Conservation (phyloP, 2,888 invertebrate species). For the Protonemura montana region DNA sequence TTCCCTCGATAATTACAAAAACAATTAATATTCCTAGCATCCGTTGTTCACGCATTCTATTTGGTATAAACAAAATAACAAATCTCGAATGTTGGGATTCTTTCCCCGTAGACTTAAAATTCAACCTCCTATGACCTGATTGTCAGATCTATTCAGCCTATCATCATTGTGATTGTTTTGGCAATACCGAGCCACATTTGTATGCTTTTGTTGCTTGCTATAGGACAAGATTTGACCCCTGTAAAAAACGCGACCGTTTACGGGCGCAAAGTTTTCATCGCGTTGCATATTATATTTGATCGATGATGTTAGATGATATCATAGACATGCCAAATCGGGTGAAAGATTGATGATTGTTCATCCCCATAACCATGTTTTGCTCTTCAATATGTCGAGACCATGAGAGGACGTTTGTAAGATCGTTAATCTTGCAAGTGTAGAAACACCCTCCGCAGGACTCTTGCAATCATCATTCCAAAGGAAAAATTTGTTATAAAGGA, state of each 20-base stretch:
- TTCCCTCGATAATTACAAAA: too few relatives aligned
- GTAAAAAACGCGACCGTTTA: neutral
- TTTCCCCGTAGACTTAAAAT: neutral
- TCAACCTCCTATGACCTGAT: neutral
- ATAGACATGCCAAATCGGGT: neutral
- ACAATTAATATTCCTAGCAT: too few relatives aligned
- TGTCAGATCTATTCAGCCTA: neutral
- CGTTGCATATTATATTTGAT: neutral
- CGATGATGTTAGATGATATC: slow-evolving; percentile 1
- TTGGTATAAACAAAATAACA: too few relatives aligned
- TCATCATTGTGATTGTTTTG: neutral
- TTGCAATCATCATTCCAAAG: too few relatives aligned
- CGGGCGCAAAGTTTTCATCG: neutral
- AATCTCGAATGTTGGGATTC: neutral
- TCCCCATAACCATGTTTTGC: slow-evolving; percentile 27
- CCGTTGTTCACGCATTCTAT: too few relatives aligned
- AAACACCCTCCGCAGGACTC: neutral
- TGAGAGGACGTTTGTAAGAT: neutral
- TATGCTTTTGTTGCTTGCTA: neutral
- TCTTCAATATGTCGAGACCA: slow-evolving; percentile 15
- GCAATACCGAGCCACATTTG: neutral
- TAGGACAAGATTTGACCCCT: neutral
- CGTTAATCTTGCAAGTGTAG: slow-evolving; percentile 15
- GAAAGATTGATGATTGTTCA: slow-evolving; percentile 21
- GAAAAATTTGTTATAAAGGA: too few relatives aligned